These are phyloP conservation scores for Microhierax caerulescens DNA, from an alignment of 2,797 vertebrate species.

Conservation along the genomic window DNA sequence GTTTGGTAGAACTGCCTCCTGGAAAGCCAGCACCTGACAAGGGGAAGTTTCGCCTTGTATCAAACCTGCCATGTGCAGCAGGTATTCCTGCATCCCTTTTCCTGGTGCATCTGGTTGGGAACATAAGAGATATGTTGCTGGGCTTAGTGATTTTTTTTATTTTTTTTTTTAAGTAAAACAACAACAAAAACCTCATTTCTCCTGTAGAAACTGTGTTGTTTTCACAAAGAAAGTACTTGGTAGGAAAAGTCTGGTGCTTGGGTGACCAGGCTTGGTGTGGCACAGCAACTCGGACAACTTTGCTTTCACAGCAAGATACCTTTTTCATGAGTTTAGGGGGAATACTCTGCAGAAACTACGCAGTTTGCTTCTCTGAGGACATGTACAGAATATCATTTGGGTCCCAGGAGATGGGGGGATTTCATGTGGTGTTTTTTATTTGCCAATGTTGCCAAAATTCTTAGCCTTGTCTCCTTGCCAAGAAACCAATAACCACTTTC, in stretches of 20 bases:
- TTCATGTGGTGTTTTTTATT: background rate
- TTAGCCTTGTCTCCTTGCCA: background rate
- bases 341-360: background rate
- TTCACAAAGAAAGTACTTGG: background rate
- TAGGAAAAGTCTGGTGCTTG: background rate
- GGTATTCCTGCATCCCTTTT: background rate
- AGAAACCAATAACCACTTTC: background rate
- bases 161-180: background rate
- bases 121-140: background rate
- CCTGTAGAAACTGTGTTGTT: background rate
- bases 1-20: background rate
- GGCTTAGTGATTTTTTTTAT: background rate
- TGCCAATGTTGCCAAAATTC: background rate
- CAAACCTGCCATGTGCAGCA: background rate
- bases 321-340: background rate
- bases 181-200: background rate
- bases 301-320: background rate
- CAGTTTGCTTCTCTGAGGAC: background rate
- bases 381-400: accelerated
- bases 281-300: background rate
- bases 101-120: background rate
- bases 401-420: background rate
- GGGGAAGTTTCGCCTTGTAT: background rate
- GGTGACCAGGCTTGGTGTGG: background rate
- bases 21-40: background rate